Evolutionary conservation across 2,888 invertebrate genomes (phyloP).

Genomic region (Caenorhabditis plicata): DNA sequence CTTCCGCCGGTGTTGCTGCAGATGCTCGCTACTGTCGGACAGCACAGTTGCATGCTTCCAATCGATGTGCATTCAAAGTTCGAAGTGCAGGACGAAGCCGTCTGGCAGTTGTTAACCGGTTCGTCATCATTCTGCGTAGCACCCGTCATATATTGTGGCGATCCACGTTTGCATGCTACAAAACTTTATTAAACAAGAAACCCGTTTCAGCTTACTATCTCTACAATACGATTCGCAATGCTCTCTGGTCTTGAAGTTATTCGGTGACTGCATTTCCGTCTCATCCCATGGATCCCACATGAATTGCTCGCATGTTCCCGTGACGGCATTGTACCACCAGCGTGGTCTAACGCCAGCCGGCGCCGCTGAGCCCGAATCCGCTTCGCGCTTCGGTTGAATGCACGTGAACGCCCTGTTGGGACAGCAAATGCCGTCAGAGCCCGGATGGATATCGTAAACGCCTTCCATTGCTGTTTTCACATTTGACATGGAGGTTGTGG

Average conservation of each 20-base stretch:
- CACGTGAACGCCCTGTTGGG: constrained; percentile 64
- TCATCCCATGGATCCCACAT: constrained; percentile 66
- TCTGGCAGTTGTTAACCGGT: constrained; percentile 62
- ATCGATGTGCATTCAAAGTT: constrained; percentile 63
- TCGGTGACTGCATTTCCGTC: constrained; percentile 62
- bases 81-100: constrained; percentile 57
- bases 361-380: constrained; percentile 61
- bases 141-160: constrained; percentile 62
- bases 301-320: constrained; percentile 64
- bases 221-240: constrained; percentile 64
- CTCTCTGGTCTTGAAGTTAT: constrained; percentile 64
- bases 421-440: constrained; percentile 63
- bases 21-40: constrained; percentile 59
- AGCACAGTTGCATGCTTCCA: constrained; percentile 62
- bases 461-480: constrained; percentile 65
- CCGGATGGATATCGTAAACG: constrained; percentile 61
- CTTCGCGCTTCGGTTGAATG: constrained; percentile 64
- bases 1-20: constrained; percentile 57
- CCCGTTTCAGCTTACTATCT: constrained; percentile 52
- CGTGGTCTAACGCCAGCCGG: constrained; percentile 62
- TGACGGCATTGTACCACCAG: constrained; percentile 64
- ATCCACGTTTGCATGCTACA: constrained; percentile 63
- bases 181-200: background rate
- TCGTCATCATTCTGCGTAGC: constrained; percentile 59
- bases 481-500: constrained; percentile 57